Evolutionary conservation across 2,888 invertebrate genomes (phyloP), one percentile per base, ranked within the genome.

Genomic region (Drosophila buzzatii): DNA sequence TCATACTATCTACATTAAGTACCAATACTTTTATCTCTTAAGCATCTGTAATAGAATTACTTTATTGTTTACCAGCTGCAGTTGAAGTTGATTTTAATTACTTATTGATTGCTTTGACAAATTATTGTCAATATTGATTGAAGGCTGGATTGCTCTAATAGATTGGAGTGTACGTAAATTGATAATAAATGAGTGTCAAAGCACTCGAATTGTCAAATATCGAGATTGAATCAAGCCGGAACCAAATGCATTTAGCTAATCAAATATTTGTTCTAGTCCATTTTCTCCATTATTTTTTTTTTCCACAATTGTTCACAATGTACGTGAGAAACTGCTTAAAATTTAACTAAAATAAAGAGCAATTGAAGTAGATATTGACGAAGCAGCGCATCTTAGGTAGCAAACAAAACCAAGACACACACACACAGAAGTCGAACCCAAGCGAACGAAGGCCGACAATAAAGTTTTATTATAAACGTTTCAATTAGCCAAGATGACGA

Each of bases 401-500:
- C 51, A 57, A 56, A 63, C 69, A 53, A 33, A 55, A n/a, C 12
- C 45, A 31, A 47, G 2, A 47, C 51, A 23, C 62, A 53, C 23
- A 4, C 51, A 23, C 62, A 73, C 51, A 23, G 59, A 73, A 59
- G 47, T 35, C 42, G 9, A 20, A 23, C 37, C 16, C 20, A 37
- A 37, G 33, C 51, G 33, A 33, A 33, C 23, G 35, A 71, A 44
- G 41, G 23, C 47, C 10, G 27, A 86, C 82, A 89, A 86, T 85
- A 78, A 74, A 70, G 80, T 82, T 89, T 78, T 73, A 73, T 69
- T 73, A 56, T 73, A 75, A 82, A 70, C 72, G 76, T 75, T 89
- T 89, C 89, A 87, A 87, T 86, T 86, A 85, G 84, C 82, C 63
- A 47, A 35, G 69, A 75, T 62, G 77, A 72, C 74, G 76, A 59